Conservation (phyloP, 2,113 vertebrate species). For the Pseudolaguvia tuberculata region DNA sequence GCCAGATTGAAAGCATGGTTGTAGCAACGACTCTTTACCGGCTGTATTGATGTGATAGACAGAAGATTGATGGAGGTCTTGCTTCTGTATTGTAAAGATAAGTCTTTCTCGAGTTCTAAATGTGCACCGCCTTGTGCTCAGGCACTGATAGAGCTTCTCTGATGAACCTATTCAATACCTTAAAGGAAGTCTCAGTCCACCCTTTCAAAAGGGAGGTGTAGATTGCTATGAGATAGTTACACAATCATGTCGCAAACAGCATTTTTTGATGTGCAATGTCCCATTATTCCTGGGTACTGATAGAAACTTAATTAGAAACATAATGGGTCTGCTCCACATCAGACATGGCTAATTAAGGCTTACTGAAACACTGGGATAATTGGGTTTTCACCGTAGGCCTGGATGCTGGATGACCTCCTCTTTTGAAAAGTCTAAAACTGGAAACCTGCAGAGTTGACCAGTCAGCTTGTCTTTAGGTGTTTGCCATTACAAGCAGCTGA, state of each 20-base stretch:
- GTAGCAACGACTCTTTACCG: conserved; percentile 7
- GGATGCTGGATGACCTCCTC: conserved; percentile 12
- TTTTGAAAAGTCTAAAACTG: background rate
- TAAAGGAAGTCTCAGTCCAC: conserved; percentile 50
- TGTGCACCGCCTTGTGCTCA: conserved; percentile 19
- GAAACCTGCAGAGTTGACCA: conserved; percentile 3
- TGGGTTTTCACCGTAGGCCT: conserved; percentile 62
- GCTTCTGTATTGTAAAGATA: conserved; percentile 45
- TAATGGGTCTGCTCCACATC: conserved; percentile 69
- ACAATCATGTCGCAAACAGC: conserved; percentile 54
- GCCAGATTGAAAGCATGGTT: conserved; percentile 30
- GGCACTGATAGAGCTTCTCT: conserved; percentile 36
- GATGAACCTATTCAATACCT: conserved; percentile 43
- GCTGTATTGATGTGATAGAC: conserved; percentile 42
- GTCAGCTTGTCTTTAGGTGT: conserved; percentile 19
- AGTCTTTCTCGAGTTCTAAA: conserved; percentile 38
- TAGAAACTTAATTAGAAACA: conserved; percentile 74
- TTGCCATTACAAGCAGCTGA: background rate
- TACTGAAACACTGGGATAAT: conserved; percentile 62
- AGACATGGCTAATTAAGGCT: conserved; percentile 72
- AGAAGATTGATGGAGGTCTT: conserved; percentile 35
- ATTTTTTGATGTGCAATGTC: conserved; percentile 61
- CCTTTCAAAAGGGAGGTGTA: conserved; percentile 47
- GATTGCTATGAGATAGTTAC: conserved; percentile 57
- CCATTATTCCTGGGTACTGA: conserved; percentile 66